These are phyloP conservation scores for Plebejus melissa DNA, from an alignment of 2,888 invertebrate species.

Conservation along the genomic window DNA sequence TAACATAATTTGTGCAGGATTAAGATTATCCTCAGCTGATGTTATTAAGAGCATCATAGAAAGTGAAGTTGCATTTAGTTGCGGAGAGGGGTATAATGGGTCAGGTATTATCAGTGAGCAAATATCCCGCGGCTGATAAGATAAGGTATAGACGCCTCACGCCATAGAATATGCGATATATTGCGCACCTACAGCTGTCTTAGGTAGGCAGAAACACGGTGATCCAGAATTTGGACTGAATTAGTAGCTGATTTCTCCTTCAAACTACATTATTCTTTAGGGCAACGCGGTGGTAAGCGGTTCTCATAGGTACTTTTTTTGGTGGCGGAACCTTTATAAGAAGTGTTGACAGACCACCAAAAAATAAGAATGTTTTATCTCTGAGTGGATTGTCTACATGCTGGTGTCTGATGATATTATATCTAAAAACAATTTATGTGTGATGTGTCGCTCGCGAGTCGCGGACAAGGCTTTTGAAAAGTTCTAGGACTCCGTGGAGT, in stretches of 20 bases:
- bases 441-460: too few relatives aligned
- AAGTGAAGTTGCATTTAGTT: slow-evolving; percentile 35
- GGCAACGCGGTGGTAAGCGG: too few relatives aligned
- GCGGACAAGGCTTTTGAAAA: too few relatives aligned
- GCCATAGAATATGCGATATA: slow-evolving; percentile 54
- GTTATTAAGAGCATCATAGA: neutral
- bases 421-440: too few relatives aligned
- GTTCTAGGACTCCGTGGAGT: too few relatives aligned
- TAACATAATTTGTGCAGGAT: neutral
- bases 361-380: too few relatives aligned
- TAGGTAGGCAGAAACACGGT: neutral
- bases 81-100: slow-evolving; percentile 62
- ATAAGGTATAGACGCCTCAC: slow-evolving; percentile 61
- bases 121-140: slow-evolving; percentile 73
- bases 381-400: too few relatives aligned
- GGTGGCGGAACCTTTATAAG: too few relatives aligned
- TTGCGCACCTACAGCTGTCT: slow-evolving; percentile 39
- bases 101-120: slow-evolving; percentile 69
- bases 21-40: neutral
- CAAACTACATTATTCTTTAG: too few relatives aligned
- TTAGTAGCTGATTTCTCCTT: neutral
- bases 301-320: too few relatives aligned
- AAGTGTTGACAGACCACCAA: too few relatives aligned
- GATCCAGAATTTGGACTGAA: neutral
- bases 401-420: too few relatives aligned